Evolutionary conservation across 30 jellyfish, hydroid and myxozoan species (phyloP), one percentile per base, ranked within the genome.

Genomic region (Chrysaora quinquecirrha): DNA sequence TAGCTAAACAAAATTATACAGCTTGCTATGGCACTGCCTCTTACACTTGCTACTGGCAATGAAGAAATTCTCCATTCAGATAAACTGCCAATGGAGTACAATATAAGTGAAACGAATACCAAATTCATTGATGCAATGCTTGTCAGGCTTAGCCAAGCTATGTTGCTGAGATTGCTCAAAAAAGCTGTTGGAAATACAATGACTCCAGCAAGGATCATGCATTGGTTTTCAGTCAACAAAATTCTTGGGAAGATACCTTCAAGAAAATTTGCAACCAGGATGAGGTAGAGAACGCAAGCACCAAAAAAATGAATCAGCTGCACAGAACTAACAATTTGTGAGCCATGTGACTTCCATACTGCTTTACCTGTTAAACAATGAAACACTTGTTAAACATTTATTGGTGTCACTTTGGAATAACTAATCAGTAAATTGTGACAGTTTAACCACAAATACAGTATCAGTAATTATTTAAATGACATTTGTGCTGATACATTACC

Each of bases 1-100:
- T 76, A 89, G 75, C 97, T 89, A 77, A 89, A 89, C 58, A 89
- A 54, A 35, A 89, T 77, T 82, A 89, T 89, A 54, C 97, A 89
- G 70, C 75, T 69, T 20, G 95, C 87, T 1, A 89, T 83, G 1
- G 88, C 76, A 47, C 73, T 35, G 43, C 97, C 97, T 67, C 84
- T 77, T 11, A 80, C 62, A 54, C 85, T 70, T 19, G 84, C 84
- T 23, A 80, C 38, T 19, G 89, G 94, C 49, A 89, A 65, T 16
- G 94, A 10, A 0, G 87, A 62, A 7, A 75, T 21, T 18, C 64
- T 48, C 97, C 97, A 89, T 0, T 89, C 87, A 18, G 35, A 78
- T 1, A 76, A 24, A 48, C 67, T 62, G 12, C 48, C 32, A n/a
- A 78, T 56, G 28, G 96, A 87, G 31, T 89, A 73, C 35, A 43